phyloP scores from a whole-genome alignment of 2,113 vertebrate species.

The Gasterosteus nipponicus region DNA sequence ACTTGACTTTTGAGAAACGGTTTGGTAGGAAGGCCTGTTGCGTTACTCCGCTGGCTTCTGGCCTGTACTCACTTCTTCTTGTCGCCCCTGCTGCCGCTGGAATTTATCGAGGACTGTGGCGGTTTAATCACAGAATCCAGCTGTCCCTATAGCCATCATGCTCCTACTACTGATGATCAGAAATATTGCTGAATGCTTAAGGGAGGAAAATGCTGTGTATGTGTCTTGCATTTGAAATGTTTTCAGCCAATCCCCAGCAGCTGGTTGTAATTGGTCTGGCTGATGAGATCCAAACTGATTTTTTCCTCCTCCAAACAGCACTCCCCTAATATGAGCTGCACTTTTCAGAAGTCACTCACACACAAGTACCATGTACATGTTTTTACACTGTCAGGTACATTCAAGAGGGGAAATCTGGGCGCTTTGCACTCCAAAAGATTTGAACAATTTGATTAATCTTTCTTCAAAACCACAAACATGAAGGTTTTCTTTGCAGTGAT shows the following conservation, averaged over 20 bases:
- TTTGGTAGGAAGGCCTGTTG: conserved; percentile 61
- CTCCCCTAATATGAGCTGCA: neutral
- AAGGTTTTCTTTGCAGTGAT: conserved; percentile 32
- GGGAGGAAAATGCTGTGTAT: conserved; percentile 17
- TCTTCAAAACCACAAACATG: conserved; percentile 29
- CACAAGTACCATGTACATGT: conserved; percentile 10
- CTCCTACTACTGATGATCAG: neutral
- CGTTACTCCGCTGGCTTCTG: conserved; percentile 48
- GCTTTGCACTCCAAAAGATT: conserved; percentile 5
- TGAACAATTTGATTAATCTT: conserved; percentile 32
- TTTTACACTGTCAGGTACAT: conserved; percentile 41
- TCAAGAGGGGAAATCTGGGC: conserved; percentile 33
- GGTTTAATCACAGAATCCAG: conserved; percentile 39
- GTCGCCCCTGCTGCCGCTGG: conserved; percentile 45
- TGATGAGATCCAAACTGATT: conserved; percentile 17
- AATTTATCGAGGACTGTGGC: conserved; percentile 40
- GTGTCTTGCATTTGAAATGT: conserved; percentile 16
- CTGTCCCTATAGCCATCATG: neutral
- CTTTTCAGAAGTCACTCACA: neutral
- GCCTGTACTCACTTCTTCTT: conserved; percentile 66
- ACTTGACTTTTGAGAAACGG: conserved; percentile 65
- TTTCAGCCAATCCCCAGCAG: conserved; percentile 46
- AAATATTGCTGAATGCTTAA: conserved; percentile 13
- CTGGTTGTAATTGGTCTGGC: conserved; percentile 51
- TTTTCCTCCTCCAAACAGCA: conserved; percentile 19